phyloP scores from a whole-genome alignment of 2,888 invertebrate genomes.

The Rhaphigaster nebulosa region DNA sequence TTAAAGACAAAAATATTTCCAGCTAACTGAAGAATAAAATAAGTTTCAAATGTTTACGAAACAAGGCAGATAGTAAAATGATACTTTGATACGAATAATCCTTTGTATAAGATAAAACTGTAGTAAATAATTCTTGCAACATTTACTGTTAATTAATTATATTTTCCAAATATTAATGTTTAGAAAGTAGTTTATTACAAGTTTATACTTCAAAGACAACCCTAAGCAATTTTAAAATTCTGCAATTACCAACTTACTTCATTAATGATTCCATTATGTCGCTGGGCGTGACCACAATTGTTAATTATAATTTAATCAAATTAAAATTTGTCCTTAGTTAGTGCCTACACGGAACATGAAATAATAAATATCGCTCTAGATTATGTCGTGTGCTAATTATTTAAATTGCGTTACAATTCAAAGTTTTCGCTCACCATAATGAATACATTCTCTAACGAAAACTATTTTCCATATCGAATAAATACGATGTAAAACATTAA shows the following conservation, averaged over 20 bases:
- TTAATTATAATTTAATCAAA: conserved; percentile 13
- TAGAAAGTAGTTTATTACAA: not conserved
- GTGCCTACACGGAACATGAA: conserved; percentile 3
- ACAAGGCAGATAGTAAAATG: not conserved
- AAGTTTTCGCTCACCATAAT: not conserved
- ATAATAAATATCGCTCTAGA: not conserved
- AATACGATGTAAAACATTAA: not conserved
- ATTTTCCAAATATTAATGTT: not conserved
- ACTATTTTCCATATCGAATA: not conserved
- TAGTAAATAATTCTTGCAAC: not conserved
- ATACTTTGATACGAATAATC: conserved; percentile 42
- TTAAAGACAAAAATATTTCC: not conserved
- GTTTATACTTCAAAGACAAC: not conserved
- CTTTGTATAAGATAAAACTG: not conserved
- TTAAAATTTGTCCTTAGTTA: conserved; percentile 23
- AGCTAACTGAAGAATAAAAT: not conserved
- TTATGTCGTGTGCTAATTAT: not conserved
- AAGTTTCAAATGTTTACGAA: not conserved
- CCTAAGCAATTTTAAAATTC: not conserved
- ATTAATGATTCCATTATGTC: not conserved
- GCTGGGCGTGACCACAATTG: not conserved
- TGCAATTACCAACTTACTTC: not conserved
- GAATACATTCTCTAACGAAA: not conserved
- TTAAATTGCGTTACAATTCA: not conserved
- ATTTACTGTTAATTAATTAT: not conserved